Evolutionary conservation across 2,113 vertebrate species (phyloP), one percentile per base, ranked within the genome.

Genomic region (Litocranius walleri): DNA sequence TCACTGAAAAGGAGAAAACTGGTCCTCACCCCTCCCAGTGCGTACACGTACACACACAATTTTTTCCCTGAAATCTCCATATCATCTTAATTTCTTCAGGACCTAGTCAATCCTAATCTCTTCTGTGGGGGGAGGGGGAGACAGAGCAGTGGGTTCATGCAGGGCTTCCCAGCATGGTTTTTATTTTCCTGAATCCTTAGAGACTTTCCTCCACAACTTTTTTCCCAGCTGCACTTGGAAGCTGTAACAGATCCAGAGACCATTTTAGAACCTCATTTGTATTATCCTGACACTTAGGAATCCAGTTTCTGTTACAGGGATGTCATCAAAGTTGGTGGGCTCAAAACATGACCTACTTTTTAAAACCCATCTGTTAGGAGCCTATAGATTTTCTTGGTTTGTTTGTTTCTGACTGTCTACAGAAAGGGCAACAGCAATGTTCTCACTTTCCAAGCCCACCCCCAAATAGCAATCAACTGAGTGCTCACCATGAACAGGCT

Each of bases 271-370:
- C 67, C 84, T 98, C 95, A 98, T 98, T 98, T 97, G 95, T 98
- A 97, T 91, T 97, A 74, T 94, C 95, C 97, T 97, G 95, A 98
- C 97, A 98, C 92, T 98, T 95, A 97, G 97, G 97, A 98, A 98
- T 96, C 50, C 8, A 96, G 97, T 93, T 93, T 97, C 86, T 96
- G 96, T 97, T 94, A 96, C 50, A 98, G 88, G 71, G 97, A 98
- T 94, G 98, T 98, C 96, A 96, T 98, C 98, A 93, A 98, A 97
- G 97, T 98, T 98, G 98, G 97, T 98, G 97, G 97, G 98, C 97
- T 98, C 96, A 97, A 96, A 98, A 98, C 97, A 92, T 95, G 96
- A 97, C 90, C 98, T 96, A 97, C 98, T 98, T 90, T 98, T 95
- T 91, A 98, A 98, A 98, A 95, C 74, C 97, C 98, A 97, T 98